Conservation (phyloP, 1,140 invertebrate species). For the Stegodyphus dumicola region DNA sequence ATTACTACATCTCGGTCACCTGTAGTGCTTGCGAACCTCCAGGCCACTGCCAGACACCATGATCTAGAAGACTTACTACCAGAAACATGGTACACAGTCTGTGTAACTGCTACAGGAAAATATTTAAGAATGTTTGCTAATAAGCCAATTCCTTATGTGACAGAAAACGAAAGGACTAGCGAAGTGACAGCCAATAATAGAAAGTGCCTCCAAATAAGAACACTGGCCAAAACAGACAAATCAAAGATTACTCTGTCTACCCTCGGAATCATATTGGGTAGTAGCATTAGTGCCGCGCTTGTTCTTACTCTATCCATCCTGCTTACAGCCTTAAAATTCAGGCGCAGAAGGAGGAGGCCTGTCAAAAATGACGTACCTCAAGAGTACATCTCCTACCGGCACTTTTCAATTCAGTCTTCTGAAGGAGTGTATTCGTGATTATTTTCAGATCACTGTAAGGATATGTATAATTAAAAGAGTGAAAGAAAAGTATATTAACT, state of each 20-base stretch:
- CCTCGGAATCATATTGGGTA: slow-evolving; percentile 86
- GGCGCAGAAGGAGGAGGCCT: slow-evolving; percentile 80
- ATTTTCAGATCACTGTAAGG: neutral
- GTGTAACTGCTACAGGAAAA: slow-evolving; percentile 83
- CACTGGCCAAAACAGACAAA: slow-evolving; percentile 63
- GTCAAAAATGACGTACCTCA: slow-evolving; percentile 70
- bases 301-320: slow-evolving; percentile 84
- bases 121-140: slow-evolving; percentile 68
- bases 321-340: slow-evolving; percentile 85
- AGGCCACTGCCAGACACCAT: slow-evolving; percentile 66
- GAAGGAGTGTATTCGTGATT: slow-evolving; percentile 64
- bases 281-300: slow-evolving; percentile 85
- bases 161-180: slow-evolving; percentile 47
- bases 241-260: slow-evolving; percentile 63
- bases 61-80: slow-evolving; percentile 79
- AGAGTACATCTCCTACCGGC: slow-evolving; percentile 81
- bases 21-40: slow-evolving; percentile 48
- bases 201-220: slow-evolving; percentile 65
- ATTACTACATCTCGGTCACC: slow-evolving; percentile 72
- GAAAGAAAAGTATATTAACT: neutral
- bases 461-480: neutral
- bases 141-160: slow-evolving; percentile 63
- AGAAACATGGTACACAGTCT: slow-evolving; percentile 84
- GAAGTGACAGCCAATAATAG: slow-evolving; percentile 60
- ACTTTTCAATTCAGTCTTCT: slow-evolving; percentile 68